Evolutionary conservation across 2,797 vertebrate species (phyloP).

Genomic region (Catostomus latipinnis): DNA sequence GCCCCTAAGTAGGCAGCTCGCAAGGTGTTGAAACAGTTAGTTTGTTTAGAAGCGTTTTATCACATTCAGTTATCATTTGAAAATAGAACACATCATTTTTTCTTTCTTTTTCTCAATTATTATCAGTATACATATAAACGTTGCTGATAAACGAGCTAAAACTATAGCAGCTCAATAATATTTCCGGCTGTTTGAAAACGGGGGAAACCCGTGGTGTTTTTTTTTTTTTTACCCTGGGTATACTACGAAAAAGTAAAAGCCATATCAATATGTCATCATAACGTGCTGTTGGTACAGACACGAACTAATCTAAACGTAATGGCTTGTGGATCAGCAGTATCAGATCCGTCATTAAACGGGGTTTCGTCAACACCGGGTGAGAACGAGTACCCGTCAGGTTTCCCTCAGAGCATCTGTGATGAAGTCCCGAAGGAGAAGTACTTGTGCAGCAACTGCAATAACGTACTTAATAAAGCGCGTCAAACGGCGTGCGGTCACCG

Average conservation of each 20-base stretch:
- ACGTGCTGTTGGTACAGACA: background rate
- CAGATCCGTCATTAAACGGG: constrained; percentile 36
- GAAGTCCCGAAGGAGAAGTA: constrained; percentile 72
- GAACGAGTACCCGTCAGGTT: constrained; percentile 82
- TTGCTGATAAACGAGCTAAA: background rate
- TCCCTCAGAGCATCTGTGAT: constrained; percentile 73
- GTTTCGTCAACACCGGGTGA: constrained; percentile 72
- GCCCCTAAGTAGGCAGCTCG: background rate
- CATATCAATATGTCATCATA: constrained; percentile 7
- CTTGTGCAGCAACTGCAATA: constrained; percentile 77
- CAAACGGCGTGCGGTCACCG: constrained; percentile 75
- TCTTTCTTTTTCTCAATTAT: background rate
- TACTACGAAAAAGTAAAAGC: constrained; percentile 16
- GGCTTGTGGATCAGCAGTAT: constrained; percentile 65
- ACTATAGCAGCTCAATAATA: background rate
- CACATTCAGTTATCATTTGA: background rate
- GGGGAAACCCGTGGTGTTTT: constrained; percentile 55
- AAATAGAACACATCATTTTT: too few species aligned
- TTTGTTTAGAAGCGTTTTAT: background rate
- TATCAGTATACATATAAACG: background rate
- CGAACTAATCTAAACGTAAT: constrained; percentile 54
- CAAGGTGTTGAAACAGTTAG: background rate
- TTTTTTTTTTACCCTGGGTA: constrained; percentile 6
- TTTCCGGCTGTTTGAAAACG: constrained; percentile 47
- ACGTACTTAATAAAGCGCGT: constrained; percentile 75